Base-by-base conservation (phyloP, 2,888 invertebrate genomes). In the Polietes domitor region DNA sequence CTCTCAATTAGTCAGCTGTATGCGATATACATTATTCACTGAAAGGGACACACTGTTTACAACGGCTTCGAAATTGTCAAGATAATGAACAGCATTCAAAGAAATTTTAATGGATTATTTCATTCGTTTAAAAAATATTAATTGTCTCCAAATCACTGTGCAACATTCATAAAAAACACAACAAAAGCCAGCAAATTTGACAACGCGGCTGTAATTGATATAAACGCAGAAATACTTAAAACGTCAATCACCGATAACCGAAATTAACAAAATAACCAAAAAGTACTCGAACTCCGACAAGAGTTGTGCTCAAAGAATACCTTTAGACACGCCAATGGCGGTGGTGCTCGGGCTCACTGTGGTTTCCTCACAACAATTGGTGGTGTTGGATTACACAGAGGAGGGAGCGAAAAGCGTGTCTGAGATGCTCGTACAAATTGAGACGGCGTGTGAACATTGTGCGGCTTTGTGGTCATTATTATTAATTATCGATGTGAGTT, bases 391-490 rank as follows among this genome's bases (percentile, higher is more conserved):
- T 65, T 37, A 65, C 65, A 65, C 37, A n/a, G n/a, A n/a, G n/a
- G 26, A 58, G 12, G 12, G 26, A 58, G 10, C 26, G 5, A 21
- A 26, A 24, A 24, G 58, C 19, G 65, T 65, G 28, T 63, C 28
- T 15, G 9, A 17, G 63, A 17, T 41, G 26, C 26, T 2, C 32
- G 63, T 12, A 63, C 63, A 32, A 12, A 63, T 63, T 32, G 32
- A 32, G 63, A 12, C 37, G 41, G 65, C 65, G 65, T 65, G 65
- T 65, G 65, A 65, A 65, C 7, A 65, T 65, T 65, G 19, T 17
- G 37, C 2, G 65, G 65, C 21, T 65, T 41, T 37, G 65, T 65
- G 63, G 41, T 41, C 65, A 65, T 65, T 65, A 21, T 65, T 41
- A 65, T 65, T 65, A 65, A 65, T 37, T 37, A 65, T 65, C 19